Evolutionary conservation across 2,888 invertebrate genomes (phyloP), one percentile per base, ranked within the genome.

Genomic region (Beris morrisii): DNA sequence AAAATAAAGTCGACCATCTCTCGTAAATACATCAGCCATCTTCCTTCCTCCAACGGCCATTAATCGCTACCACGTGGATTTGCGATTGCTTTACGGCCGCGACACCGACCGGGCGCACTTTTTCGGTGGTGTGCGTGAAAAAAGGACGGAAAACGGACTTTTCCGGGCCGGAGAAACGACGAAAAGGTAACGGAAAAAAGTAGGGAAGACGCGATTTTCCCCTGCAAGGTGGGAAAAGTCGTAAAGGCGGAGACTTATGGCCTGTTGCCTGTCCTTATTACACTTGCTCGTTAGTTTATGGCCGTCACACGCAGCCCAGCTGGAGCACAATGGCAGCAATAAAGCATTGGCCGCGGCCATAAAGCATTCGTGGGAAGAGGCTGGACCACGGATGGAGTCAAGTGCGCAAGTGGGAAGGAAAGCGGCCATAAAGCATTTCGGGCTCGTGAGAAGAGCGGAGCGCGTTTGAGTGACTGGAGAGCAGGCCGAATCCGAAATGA

Each of bases 261-360:
- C 68, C 70, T 69, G 65, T 48, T 69, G 69, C 58, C 69, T 70
- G 67, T 67, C 64, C 67, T 66, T 67, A 61, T 70, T 69, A 58
- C 64, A 59, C 63, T 65, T 67, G 68, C 58, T 54, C 45, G 22
- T 59, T 66, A 58, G 63, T 68, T 65, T 61, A 65, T 64, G 66
- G 56, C 64, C 52, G 50, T 57, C 52, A 57, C 56, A 56, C 64
- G 46, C 46, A 32, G 64, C 59, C 50, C 61, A 59, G 65, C 48
- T 56, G 32, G 31, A 45, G 55, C 45, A 56, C 31, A 55, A 65
- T 56, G 55, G 56, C 66, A 72, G 77, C 74, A 75, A 81, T 80
- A 80, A 81, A 80, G 75, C 78, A 79, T 80, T 76, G 74, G 73
- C 72, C 74, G 75, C 75, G 75, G 77, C 76, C 77, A 80, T 81